Percentiles rank a stretch among this genome's conserved stretches.
phyloP scores from a whole-genome alignment of 2,113 vertebrate species.

The Scatophagus argus region DNA sequence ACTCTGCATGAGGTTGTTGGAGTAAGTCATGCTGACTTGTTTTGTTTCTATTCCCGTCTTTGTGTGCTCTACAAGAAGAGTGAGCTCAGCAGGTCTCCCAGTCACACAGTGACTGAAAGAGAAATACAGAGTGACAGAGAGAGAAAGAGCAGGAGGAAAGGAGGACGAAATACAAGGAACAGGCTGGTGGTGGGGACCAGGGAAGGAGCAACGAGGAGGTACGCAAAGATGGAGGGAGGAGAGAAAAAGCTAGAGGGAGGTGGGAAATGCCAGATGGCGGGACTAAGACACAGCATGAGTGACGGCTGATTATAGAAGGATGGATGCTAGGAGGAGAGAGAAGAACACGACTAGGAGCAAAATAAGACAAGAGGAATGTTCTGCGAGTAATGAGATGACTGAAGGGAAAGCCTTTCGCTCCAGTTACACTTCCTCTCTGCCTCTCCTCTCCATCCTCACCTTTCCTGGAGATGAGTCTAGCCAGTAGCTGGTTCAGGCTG shows the following conservation, averaged over 20 bases:
- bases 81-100: slow-evolving; percentile 61
- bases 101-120: slow-evolving; percentile 36
- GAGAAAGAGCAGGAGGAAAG: slow-evolving; percentile 4
- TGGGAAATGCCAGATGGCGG: slow-evolving; percentile 70
- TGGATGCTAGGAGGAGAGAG: slow-evolving; percentile 19
- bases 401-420: not conserved
- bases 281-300: slow-evolving; percentile 59
- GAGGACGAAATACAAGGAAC: not conserved
- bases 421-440: not conserved
- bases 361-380: not conserved
- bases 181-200: not conserved
- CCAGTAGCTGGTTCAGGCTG: slow-evolving; percentile 80
- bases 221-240: slow-evolving; percentile 20
- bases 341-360: slow-evolving; percentile 11
- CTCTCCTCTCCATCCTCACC: slow-evolving; percentile 60
- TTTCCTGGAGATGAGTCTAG: slow-evolving; percentile 81
- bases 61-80: slow-evolving; percentile 3
- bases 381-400: slow-evolving; percentile 11
- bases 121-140: slow-evolving; percentile 28
- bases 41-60: slow-evolving; percentile 37
- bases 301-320: slow-evolving; percentile 39
- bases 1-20: not conserved
- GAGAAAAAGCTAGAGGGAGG: slow-evolving; percentile 51
- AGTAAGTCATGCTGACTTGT: slow-evolving; percentile 31
- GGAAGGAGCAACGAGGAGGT: slow-evolving; percentile 2